Evolutionary conservation across 2,113 vertebrate genomes (phyloP), one percentile per base, ranked within the genome.

Genomic region (Cebus imitator): DNA sequence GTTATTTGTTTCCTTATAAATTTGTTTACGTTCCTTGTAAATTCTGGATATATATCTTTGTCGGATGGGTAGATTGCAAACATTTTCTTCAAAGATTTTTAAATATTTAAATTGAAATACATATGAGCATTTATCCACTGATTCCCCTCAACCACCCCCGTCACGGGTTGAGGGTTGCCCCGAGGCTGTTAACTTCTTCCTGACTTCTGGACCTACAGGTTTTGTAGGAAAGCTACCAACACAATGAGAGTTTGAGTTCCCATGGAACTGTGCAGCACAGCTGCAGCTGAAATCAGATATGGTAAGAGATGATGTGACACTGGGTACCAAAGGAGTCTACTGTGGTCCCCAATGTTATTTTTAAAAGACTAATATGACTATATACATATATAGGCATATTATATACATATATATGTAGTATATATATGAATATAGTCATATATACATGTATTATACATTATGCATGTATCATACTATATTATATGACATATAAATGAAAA

Each of bases 221-320:
- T 68, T 50, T 72, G 4, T 27, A 50, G 32, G 43, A n/a, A 61
- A 76, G 45, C 18, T 66, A 8, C n/a, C 40, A 14, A 8, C 40
- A 6, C 23, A 58, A 18, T 27, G 1, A 25, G 2, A 32, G 5
- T 35, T 23, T 11, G 14, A 30, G 40, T 5, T 16, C 58, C 52
- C 16, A 0, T 14, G 58, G 68, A 64, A 21, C 17, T 30, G 16
- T 27, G 25, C 30, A 4, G 37, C 23, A 43, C 21, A 11, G 40
- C 48, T 45, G 6, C 25, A 43, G 9, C 37, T n/a, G 16, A 81
- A 66, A 61, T 91, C 70, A 61, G 45, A 45, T 37, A 8, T 32
- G 9, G 16, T 9, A 17, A 4, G 0, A 21, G 21, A 40, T 7
- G 17, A 50, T 45, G 3, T 52, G 57, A n/a, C 14, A 20, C 6